phyloP scores from a whole-genome alignment of 1,140 invertebrate genomes.

The Saxidomus purpurata region DNA sequence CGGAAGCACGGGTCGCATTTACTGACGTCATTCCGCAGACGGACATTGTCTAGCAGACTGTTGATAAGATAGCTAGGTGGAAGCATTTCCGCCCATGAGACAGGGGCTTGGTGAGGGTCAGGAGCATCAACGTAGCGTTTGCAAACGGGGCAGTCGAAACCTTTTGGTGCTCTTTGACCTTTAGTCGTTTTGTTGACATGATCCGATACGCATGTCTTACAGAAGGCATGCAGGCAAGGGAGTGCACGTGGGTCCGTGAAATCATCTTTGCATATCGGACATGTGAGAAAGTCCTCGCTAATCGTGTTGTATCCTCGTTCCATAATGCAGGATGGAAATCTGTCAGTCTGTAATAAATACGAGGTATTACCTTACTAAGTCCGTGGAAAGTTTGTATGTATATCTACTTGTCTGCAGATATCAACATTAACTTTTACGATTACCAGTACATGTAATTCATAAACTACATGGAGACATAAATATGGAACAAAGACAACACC shows the following conservation, averaged over 20 bases:
- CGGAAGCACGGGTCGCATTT: slow-evolving; percentile 70
- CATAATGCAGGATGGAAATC: neutral
- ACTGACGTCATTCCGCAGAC: slow-evolving; percentile 66
- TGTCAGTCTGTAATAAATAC: no score
- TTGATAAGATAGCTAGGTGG: slow-evolving; percentile 74
- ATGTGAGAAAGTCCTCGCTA: slow-evolving; percentile 77
- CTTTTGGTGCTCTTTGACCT: slow-evolving; percentile 56
- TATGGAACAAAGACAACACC: no score
- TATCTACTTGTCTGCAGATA: no score
- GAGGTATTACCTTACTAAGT: no score
- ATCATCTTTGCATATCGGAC: slow-evolving; percentile 78
- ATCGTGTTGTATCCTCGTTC: slow-evolving; percentile 51
- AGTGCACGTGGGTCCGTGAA: slow-evolving; percentile 78
- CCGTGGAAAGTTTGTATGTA: no score
- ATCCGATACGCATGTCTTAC: slow-evolving; percentile 88
- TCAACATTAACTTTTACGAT: no score
- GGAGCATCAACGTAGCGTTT: slow-evolving; percentile 67
- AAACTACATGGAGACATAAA: no score
- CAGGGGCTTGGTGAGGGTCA: slow-evolving; percentile 37
- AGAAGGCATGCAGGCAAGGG: slow-evolving; percentile 83
- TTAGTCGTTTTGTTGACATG: slow-evolving; percentile 89
- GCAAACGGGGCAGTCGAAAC: slow-evolving; percentile 72
- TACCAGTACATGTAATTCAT: no score
- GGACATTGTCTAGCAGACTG: slow-evolving; percentile 71
- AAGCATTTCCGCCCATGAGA: slow-evolving; percentile 69